Conservation (phyloP, 2,888 invertebrate species). For the Rhamphomyia laevipes region DNA sequence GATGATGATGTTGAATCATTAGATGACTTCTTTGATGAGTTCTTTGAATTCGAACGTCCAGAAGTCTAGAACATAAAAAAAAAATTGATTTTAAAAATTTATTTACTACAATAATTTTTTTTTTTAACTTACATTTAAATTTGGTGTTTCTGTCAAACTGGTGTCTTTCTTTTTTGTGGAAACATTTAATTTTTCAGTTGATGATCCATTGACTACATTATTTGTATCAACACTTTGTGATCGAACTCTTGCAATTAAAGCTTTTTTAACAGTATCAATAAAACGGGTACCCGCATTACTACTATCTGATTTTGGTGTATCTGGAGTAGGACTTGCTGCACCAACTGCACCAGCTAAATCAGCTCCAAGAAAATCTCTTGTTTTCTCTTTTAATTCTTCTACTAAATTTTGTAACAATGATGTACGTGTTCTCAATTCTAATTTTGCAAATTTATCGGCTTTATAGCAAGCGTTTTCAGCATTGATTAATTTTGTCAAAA, state of each 20-base stretch:
- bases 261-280: conserved; percentile 84
- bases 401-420: conserved; percentile 73
- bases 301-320: conserved; percentile 61
- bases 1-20: conserved; percentile 37
- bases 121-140: conserved; percentile 29
- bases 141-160: conserved; percentile 49
- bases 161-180: conserved; percentile 38
- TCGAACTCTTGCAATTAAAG: conserved; percentile 63
- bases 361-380: conserved; percentile 66
- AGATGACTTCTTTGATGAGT: conserved; percentile 37
- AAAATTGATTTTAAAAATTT: not conserved
- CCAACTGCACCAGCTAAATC: conserved; percentile 32
- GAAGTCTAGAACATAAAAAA: conserved; percentile 22
- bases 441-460: conserved; percentile 83
- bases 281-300: conserved; percentile 64
- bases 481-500: conserved; percentile 86
- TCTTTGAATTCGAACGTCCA: conserved; percentile 34
- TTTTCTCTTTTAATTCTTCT: conserved; percentile 71
- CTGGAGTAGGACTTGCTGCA: conserved; percentile 48
- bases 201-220: conserved; percentile 42
- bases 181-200: conserved; percentile 41
- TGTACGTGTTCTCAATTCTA: conserved; percentile 74
- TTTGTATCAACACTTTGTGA: conserved; percentile 59
- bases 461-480: conserved; percentile 93
- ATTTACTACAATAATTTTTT: not conserved